Evolutionary conservation across 1,140 invertebrate genomes (phyloP), one percentile per base, ranked within the genome.

Genomic region (Dendrolimus kikuchii): DNA sequence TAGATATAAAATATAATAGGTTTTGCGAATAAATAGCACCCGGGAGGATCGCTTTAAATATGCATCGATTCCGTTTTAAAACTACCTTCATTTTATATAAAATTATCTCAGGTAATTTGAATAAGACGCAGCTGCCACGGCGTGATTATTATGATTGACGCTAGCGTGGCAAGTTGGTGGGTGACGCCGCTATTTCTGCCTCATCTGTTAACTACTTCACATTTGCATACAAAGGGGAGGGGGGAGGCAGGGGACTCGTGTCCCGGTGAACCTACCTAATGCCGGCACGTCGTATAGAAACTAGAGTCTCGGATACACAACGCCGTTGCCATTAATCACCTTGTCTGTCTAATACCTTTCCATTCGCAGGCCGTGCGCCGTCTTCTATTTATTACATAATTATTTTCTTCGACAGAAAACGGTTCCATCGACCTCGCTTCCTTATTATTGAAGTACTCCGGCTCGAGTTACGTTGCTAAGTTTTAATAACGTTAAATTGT

Each of bases 401-500:
- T 81, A 81, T 77, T 81, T 78, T 80, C 74, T 80, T 74, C 64
- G 66, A 64, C 68, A 64, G 62, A 66, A 64, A 68, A 74, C 68
- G 68, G 65, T 74, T 69, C 62, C 67, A 68, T 71, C 57, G 58
- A 68, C 57, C 64, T 62, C 57, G 60, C 71, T 68, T 64, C 52
- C 60, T 58, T 67, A 67, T 66, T 76, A 72, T 62, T 67, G 60
- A 76, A 69, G 66, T 69, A 66, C 59, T 59, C 59, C 57, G 62
- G 60, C 63, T 68, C 59, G 57, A 62, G 66, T 68, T 71, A 56
- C 67, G 62, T 70, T 70, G 67, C 63, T 55, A 78, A 81, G 80
- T 83, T 83, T 81, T 77, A 81, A 83, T 83, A 77, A 79, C 72
- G 74, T 74, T 74, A 78, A 49, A 78, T 77, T 80, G 79, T 80